These are phyloP conservation scores for Aeoliscus strigatus DNA, from an alignment of 2,797 vertebrate genomes.

Conservation along the genomic window DNA sequence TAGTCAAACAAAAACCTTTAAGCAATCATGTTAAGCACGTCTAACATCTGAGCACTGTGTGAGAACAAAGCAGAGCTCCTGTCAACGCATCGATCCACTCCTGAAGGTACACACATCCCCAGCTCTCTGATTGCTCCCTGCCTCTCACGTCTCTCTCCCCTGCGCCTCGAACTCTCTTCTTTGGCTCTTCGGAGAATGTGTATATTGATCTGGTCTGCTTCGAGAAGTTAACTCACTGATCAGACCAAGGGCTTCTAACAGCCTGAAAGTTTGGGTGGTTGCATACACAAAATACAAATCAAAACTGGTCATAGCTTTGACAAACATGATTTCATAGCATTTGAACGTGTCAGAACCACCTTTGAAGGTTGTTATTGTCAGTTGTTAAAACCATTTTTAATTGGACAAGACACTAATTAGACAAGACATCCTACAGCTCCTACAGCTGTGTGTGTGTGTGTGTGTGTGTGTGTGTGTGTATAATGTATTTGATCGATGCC, in stretches of 20 bases:
- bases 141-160: constrained; percentile 72
- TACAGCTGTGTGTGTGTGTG: no score
- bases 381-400: no score
- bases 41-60: constrained; percentile 89
- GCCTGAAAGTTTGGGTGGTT: constrained; percentile 70
- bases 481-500: no score
- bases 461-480: no score
- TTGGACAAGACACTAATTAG: no score
- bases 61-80: constrained; percentile 92
- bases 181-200: constrained; percentile 81
- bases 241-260: constrained; percentile 81
- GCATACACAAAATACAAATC: no score
- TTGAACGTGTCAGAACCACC: no score
- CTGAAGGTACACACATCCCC: constrained; percentile 85
- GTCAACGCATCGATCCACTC: constrained; percentile 93
- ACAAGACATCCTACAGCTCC: no score
- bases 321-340: no score
- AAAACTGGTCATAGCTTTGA: no score
- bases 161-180: constrained; percentile 61
- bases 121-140: constrained; percentile 85
- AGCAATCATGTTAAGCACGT: constrained; percentile 97
- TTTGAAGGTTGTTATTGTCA: no score
- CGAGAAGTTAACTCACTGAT: constrained; percentile 88
- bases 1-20: constrained; percentile 89
- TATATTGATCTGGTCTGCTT: constrained; percentile 91